Percentiles rank a stretch among this genome's conserved stretches.
phyloP scores from a whole-genome alignment of 2,888 invertebrate genomes.

The Megalurothrips usitatus region DNA sequence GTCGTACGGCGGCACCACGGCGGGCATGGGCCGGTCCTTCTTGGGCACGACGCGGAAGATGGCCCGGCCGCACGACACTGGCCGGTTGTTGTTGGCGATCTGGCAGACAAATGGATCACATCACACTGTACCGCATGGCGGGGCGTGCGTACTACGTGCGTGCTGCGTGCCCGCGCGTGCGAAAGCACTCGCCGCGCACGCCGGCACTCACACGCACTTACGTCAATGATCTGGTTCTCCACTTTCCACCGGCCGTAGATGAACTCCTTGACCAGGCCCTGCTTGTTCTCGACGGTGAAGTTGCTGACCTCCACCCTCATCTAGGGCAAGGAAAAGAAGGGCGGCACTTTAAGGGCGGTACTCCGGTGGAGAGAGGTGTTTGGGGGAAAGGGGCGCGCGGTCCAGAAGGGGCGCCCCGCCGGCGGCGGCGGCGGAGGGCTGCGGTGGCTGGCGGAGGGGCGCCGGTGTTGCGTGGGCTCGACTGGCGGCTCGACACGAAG shows the following conservation, averaged over 20 bases:
- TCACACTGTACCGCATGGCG: background rate
- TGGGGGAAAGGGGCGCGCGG: no score
- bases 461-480: no score
- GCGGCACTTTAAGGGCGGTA: no score
- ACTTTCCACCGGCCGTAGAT: slow-evolving; percentile 19
- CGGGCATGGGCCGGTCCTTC: slow-evolving; percentile 9
- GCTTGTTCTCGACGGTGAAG: slow-evolving; percentile 1
- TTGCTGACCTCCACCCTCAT: background rate
- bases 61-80: background rate
- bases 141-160: no score
- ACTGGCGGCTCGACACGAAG: no score
- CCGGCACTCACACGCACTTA: background rate
- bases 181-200: background rate
- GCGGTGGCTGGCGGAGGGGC: no score
- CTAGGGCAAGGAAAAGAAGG: background rate
- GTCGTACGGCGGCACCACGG: background rate
- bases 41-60: slow-evolving; percentile 7
- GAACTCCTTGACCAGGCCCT: background rate
- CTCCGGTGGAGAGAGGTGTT: no score
- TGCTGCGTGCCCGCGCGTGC: background rate
- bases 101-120: background rate
- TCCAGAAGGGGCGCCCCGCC: no score
- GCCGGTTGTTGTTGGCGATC: background rate
- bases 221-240: slow-evolving; percentile 3
- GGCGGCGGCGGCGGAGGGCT: no score